Conservation (phyloP, 2,797 vertebrate genomes). For the Squalus acanthias region DNA sequence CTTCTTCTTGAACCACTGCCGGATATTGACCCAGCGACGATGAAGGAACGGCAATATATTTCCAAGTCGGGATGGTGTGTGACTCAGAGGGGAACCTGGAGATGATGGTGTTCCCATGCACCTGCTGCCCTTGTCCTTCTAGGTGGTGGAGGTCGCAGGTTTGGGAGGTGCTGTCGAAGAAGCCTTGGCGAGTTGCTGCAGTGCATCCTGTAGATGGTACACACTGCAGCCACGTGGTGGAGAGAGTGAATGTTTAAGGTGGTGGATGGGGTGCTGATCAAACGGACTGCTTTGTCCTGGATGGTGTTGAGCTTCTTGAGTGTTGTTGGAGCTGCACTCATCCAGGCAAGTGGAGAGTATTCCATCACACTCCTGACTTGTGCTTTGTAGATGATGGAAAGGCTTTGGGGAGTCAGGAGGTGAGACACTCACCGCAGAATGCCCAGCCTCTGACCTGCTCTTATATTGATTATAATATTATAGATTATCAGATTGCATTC, state of each 20-base stretch:
- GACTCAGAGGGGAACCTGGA: neutral
- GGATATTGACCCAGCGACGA: neutral
- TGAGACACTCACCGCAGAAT: neutral
- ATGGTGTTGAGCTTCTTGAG: neutral
- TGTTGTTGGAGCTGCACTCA: neutral
- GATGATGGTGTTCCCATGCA: neutral
- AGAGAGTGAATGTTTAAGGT: neutral
- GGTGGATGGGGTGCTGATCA: neutral
- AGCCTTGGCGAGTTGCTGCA: neutral
- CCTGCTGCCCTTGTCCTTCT: neutral
- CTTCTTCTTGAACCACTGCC: neutral
- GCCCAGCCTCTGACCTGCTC: neutral
- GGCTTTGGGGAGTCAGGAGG: neutral
- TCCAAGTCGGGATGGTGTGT: neutral
- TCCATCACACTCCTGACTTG: neutral
- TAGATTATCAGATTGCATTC: neutral
- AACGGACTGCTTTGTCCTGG: neutral
- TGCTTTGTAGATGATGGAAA: neutral
- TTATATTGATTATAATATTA: neutral
- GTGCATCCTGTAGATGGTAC: neutral
- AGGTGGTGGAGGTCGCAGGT: neutral
- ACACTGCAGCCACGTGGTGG: neutral
- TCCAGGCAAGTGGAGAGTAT: neutral
- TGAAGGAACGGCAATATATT: neutral
- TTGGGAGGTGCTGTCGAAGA: neutral